These are phyloP conservation scores for Decapterus maruadsi DNA, from an alignment of 2,797 vertebrate species.

Conservation along the genomic window DNA sequence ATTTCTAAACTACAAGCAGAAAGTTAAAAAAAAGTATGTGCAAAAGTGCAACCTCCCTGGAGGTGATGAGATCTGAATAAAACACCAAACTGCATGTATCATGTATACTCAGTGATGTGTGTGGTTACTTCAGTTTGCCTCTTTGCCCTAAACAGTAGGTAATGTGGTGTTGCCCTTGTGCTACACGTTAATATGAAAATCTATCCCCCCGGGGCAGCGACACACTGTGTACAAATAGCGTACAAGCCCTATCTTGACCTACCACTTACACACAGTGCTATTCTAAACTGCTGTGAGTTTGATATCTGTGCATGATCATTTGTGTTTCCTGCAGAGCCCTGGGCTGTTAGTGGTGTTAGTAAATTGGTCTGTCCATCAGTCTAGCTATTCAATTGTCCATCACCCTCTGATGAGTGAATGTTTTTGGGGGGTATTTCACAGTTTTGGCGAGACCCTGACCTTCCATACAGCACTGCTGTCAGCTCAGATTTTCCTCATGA, in stretches of 20 bases:
- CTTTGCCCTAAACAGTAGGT: constrained; percentile 40
- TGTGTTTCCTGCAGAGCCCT: constrained; percentile 11
- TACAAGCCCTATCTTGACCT: constrained; percentile 23
- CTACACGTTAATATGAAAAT: constrained; percentile 37
- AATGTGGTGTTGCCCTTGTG: constrained; percentile 49
- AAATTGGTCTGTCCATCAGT: constrained; percentile 21
- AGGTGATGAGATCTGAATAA: constrained; percentile 58
- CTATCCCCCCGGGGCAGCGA: constrained; percentile 11
- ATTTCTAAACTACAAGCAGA: constrained; percentile 25
- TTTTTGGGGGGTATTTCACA: constrained; percentile 6
- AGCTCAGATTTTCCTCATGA: constrained; percentile 40
- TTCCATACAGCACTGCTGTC: constrained; percentile 39
- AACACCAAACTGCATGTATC: constrained; percentile 46
- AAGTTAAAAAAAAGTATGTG: not conserved
- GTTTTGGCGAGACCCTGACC: constrained; percentile 13
- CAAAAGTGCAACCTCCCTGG: constrained; percentile 25
- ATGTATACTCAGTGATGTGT: constrained; percentile 53
- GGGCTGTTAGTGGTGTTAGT: constrained; percentile 5
- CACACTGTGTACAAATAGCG: constrained; percentile 23
- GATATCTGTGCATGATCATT: constrained; percentile 1
- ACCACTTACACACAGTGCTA: constrained; percentile 3
- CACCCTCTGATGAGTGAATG: constrained; percentile 14
- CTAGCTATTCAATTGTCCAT: constrained; percentile 9
- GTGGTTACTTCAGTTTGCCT: constrained; percentile 33
- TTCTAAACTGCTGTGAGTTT: not conserved